Conservation (phyloP, 2,113 vertebrate species). For the Thalassarche chlororhynchos region DNA sequence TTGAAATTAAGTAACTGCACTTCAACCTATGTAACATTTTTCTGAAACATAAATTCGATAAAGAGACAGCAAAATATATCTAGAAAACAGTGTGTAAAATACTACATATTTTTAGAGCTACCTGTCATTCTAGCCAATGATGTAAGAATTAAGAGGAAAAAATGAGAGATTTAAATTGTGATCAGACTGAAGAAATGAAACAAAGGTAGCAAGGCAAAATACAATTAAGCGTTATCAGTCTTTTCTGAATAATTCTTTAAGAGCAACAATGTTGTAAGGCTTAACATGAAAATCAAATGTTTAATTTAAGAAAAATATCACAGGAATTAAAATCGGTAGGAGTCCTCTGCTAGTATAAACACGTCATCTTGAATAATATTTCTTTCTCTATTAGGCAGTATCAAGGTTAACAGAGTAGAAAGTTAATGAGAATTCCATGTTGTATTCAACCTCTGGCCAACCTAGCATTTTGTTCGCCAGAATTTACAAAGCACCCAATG, state of each 20-base stretch:
- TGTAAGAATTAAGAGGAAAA: not conserved
- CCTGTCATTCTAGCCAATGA: not conserved
- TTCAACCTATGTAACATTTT: not conserved
- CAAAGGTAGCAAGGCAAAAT: conserved; percentile 2
- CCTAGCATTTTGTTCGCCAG: not conserved
- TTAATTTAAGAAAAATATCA: conserved; percentile 68
- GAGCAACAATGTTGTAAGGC: conserved; percentile 13
- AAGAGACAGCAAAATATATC: not conserved
- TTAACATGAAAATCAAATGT: conserved; percentile 62
- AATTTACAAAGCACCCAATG: not conserved
- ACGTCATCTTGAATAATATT: conserved; percentile 44
- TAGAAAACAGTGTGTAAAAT: not conserved
- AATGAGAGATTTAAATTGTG: not conserved
- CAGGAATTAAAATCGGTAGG: conserved; percentile 69
- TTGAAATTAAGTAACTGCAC: not conserved
- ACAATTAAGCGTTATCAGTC: not conserved
- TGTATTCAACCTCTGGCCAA: conserved; percentile 15
- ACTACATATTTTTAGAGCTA: not conserved
- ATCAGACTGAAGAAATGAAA: conserved; percentile 2
- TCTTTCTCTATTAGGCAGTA: conserved; percentile 5
- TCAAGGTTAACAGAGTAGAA: conserved; percentile 23
- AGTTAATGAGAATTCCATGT: conserved; percentile 28
- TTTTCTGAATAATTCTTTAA: conserved; percentile 28
- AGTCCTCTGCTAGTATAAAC: conserved; percentile 46
- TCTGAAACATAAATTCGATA: not conserved